These are phyloP conservation scores for Ictalurus furcatus DNA, from an alignment of 2,113 vertebrate species.

Conservation along the genomic window DNA sequence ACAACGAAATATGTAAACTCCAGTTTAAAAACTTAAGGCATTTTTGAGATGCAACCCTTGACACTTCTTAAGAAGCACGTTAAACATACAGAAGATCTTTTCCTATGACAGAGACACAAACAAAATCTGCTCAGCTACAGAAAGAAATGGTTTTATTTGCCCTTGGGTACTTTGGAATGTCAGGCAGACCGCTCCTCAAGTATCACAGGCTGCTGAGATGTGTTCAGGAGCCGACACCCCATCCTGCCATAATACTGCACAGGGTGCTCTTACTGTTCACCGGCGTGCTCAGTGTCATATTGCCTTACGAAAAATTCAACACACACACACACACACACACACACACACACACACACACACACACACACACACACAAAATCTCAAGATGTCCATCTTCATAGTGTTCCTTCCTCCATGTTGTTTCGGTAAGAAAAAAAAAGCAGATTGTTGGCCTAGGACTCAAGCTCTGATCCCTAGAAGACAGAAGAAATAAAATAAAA, in stretches of 20 bases:
- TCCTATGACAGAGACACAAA: constrained; percentile 46
- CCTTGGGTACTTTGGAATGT: constrained; percentile 72
- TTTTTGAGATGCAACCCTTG: constrained; percentile 67
- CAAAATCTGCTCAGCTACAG: constrained; percentile 62
- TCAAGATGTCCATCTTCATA: constrained; percentile 14
- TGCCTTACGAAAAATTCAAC: constrained; percentile 27
- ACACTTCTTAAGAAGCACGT: constrained; percentile 56
- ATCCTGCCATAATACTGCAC: constrained; percentile 64
- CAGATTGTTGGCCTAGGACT: constrained; percentile 53
- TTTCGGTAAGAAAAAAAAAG: constrained; percentile 18
- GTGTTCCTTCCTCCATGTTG: constrained; percentile 16
- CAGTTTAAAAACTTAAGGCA: constrained; percentile 67
- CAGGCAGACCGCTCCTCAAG: constrained; percentile 57
- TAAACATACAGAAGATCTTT: constrained; percentile 41
- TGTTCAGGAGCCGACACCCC: constrained; percentile 48
- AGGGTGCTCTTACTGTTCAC: constrained; percentile 65
- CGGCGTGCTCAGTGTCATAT: constrained; percentile 43
- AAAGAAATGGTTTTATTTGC: constrained; percentile 53
- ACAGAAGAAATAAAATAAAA: neutral
- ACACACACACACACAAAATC: no score
- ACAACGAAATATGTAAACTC: constrained; percentile 58
- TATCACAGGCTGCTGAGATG: constrained; percentile 51
- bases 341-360: neutral
- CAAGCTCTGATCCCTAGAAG: constrained; percentile 70
- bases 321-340: neutral